phyloP scores from a whole-genome alignment of 2,888 invertebrate species.

The Dryobota labecula region DNA sequence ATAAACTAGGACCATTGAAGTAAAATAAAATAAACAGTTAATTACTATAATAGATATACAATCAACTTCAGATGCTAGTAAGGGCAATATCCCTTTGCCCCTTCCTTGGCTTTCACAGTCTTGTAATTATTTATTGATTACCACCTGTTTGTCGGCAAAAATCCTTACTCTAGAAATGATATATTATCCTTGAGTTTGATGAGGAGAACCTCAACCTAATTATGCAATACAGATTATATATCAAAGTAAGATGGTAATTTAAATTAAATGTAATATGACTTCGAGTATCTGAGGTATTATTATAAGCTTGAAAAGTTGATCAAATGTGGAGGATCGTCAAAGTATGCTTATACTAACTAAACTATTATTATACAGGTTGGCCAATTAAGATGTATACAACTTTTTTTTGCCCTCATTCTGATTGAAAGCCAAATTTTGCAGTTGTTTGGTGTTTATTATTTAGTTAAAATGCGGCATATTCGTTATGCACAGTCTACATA shows the following conservation, averaged over 20 bases:
- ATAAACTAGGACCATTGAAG: no score
- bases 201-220: slow-evolving; percentile 9
- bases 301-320: neutral
- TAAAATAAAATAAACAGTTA: no score
- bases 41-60: no score
- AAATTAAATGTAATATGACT: neutral
- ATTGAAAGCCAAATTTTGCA: no score
- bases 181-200: neutral
- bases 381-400: no score
- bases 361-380: no score
- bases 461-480: no score
- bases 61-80: no score
- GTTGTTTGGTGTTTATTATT: no score
- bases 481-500: no score
- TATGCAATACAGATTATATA: slow-evolving; percentile 13
- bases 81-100: neutral
- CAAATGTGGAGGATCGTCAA: neutral
- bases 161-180: neutral
- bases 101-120: neutral
- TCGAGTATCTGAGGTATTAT: neutral
- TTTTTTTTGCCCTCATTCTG: no score
- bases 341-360: no score
- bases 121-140: neutral
- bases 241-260: neutral
- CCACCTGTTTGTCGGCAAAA: neutral